Percentiles rank a stretch among this genome's conserved stretches.
phyloP scores from a whole-genome alignment of 64 coral and sea anemone species.

The Trachythela sp. region DNA sequence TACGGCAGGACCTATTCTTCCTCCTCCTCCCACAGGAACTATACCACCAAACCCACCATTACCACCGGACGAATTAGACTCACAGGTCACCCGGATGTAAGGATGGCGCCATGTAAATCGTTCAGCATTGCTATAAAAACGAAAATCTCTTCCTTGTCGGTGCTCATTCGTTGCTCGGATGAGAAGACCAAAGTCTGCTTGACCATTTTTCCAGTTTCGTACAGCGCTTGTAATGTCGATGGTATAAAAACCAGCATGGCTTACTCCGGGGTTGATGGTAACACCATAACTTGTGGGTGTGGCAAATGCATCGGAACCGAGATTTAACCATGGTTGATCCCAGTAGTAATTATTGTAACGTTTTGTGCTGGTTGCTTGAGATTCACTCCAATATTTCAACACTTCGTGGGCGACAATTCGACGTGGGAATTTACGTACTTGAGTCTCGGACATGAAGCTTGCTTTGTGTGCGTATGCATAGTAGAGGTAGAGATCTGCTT shows the following conservation, averaged over 20 bases:
- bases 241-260: neutral
- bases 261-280: neutral
- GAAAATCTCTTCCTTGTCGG: neutral
- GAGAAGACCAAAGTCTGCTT: neutral
- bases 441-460: neutral
- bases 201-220: neutral
- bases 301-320: neutral
- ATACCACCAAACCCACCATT: too few relatives aligned
- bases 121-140: neutral
- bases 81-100: neutral
- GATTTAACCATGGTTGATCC: neutral
- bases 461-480: slow-evolving; percentile 59
- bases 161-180: neutral
- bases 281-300: neutral
- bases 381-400: slow-evolving; percentile 4
- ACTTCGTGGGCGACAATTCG: neutral
- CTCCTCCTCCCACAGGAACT: too few relatives aligned
- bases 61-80: too few relatives aligned
- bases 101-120: neutral
- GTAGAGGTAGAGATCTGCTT: slow-evolving; percentile 70
- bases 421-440: neutral
- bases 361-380: slow-evolving; percentile 1
- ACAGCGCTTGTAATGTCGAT: neutral
- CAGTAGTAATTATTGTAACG: neutral
- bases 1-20: too few relatives aligned